A percentile compares a stretch with the other conserved stretches of the same genome.
Evolutionary conservation across 2,113 vertebrate genomes (phyloP).

Genomic region (Petroica traversi): DNA sequence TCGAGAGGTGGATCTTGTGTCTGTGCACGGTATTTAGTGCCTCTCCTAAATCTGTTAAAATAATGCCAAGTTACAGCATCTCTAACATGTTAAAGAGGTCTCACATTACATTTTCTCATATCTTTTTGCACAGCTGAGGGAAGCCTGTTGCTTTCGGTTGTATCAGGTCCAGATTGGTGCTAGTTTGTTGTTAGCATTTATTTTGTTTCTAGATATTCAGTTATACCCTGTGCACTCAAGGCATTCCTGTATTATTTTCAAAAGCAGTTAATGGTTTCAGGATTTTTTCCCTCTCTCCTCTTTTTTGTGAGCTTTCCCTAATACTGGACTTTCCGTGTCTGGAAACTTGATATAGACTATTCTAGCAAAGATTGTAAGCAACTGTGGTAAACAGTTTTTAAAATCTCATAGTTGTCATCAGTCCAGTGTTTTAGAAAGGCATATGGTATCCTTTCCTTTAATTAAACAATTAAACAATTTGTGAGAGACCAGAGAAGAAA

Average conservation of each 20-base stretch:
- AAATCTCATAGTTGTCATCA: neutral
- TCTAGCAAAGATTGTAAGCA: neutral
- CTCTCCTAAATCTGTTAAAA: neutral
- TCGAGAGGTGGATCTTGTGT: neutral
- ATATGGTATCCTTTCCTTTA: neutral
- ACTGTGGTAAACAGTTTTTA: neutral
- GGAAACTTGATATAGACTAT: neutral
- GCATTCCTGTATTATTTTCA: neutral
- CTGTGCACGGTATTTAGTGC: neutral
- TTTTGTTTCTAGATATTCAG: neutral
- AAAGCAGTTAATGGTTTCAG: neutral
- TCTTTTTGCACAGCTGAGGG: neutral
- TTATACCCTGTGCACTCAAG: neutral
- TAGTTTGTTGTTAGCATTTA: neutral
- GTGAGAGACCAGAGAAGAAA: neutral
- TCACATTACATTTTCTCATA: neutral
- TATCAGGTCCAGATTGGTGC: neutral
- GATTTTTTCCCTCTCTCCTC: neutral
- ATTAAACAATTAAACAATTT: neutral
- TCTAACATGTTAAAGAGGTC: neutral
- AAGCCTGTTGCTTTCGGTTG: neutral
- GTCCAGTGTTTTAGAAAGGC: neutral
- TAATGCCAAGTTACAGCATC: neutral
- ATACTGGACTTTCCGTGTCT: neutral
- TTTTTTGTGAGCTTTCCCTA: neutral